These are phyloP conservation scores for Scortum barcoo DNA, from an alignment of 2,113 vertebrate species.

Conservation along the genomic window DNA sequence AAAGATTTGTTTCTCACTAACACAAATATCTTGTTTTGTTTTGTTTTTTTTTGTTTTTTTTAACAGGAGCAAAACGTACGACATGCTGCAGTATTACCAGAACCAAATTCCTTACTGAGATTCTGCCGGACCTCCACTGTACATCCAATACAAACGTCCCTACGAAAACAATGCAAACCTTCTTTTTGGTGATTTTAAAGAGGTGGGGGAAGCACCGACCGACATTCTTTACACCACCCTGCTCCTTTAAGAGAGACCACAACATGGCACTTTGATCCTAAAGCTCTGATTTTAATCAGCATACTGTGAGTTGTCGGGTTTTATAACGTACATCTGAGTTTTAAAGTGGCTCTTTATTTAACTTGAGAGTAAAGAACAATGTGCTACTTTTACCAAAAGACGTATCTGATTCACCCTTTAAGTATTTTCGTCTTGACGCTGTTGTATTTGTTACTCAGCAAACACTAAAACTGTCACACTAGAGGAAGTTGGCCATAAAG, in stretches of 20 bases:
- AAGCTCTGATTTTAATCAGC: slow-evolving; percentile 23
- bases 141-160: slow-evolving; percentile 2
- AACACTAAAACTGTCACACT: slow-evolving; percentile 33
- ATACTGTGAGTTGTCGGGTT: slow-evolving; percentile 15
- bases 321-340: slow-evolving; percentile 24
- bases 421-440: slow-evolving; percentile 54
- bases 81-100: slow-evolving; percentile 99
- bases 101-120: slow-evolving; percentile 98
- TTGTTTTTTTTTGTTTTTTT: slow-evolving; percentile 36
- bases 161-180: slow-evolving; percentile 38
- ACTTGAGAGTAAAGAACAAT: slow-evolving; percentile 7
- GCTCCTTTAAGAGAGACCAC: slow-evolving; percentile 5
- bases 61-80: slow-evolving; percentile 96
- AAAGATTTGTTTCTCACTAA: background rate
- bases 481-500: slow-evolving; percentile 34
- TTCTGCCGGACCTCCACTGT: background rate
- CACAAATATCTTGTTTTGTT: too few species aligned
- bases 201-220: too few species aligned
- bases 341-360: background rate
- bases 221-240: background rate
- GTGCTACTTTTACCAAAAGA: slow-evolving; percentile 33
- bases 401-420: slow-evolving; percentile 65
- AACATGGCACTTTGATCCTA: slow-evolving; percentile 35
- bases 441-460: slow-evolving; percentile 41
- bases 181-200: background rate